Evolutionary conservation across 2,113 vertebrate genomes (phyloP).

Genomic region (Solea senegalensis): DNA sequence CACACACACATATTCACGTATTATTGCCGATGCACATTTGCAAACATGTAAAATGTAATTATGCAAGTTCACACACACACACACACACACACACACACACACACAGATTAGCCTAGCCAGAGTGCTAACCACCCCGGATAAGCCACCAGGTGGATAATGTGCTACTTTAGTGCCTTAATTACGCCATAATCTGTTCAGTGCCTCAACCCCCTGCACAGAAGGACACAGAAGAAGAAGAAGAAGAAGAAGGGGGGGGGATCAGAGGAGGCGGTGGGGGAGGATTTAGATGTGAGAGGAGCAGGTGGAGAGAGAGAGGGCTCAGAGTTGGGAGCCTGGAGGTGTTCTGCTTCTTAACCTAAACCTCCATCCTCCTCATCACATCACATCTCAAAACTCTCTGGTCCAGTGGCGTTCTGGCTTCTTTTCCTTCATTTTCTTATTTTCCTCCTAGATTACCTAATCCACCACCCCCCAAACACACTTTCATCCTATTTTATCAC

Average conservation of each 20-base stretch:
- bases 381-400: conserved; percentile 32
- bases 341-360: conserved; percentile 52
- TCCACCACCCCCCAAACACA: conserved; percentile 13
- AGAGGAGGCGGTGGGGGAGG: not conserved
- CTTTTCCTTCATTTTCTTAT: conserved; percentile 1
- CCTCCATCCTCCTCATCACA: conserved; percentile 36
- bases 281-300: conserved; percentile 11
- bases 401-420: conserved; percentile 17
- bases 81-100: conserved; percentile 56
- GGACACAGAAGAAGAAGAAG: conserved; percentile 56
- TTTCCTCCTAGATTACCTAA: conserved; percentile 20
- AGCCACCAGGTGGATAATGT: conserved; percentile 99
- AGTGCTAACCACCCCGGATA: conserved; percentile 83
- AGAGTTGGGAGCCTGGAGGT: conserved; percentile 69
- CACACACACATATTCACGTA: conserved; percentile 19
- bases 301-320: conserved; percentile 46
- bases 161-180: conserved; percentile 99
- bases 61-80: conserved; percentile 12
- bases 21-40: conserved; percentile 2
- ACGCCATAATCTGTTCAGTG: conserved; percentile 98
- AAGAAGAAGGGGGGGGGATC: conserved; percentile 16
- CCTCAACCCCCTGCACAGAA: conserved; percentile 84
- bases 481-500: conserved; percentile 25
- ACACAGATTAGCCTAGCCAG: conserved; percentile 92
- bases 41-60: conserved; percentile 49